These are phyloP conservation scores for Caenorhabditis brenneri DNA, from an alignment of 1,140 invertebrate genomes.

Conservation along the genomic window DNA sequence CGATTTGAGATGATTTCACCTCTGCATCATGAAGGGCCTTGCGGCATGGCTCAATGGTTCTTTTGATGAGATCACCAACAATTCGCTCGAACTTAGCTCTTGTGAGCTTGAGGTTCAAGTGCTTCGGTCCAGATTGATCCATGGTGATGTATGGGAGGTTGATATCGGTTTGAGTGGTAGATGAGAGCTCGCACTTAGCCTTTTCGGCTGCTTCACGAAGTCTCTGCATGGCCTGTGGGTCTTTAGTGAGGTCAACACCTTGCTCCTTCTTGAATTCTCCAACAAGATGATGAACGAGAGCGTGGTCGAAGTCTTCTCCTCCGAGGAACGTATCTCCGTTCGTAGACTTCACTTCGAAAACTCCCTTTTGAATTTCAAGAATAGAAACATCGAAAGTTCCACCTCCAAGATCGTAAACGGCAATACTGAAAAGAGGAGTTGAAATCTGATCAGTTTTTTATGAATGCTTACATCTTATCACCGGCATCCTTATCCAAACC, in stretches of 20 bases:
- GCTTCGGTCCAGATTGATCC: conserved; percentile 95
- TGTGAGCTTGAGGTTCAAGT: conserved; percentile 93
- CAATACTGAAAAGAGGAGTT: conserved; percentile 81
- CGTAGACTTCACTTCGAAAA: conserved; percentile 96
- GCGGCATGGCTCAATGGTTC: conserved; percentile 91
- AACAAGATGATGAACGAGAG: conserved; percentile 87
- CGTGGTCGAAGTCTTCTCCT: conserved; percentile 96
- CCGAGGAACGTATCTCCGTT: conserved; percentile 94
- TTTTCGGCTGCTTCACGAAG: conserved; percentile 97
- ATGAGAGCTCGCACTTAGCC: conserved; percentile 96
- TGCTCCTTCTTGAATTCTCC: conserved; percentile 95
- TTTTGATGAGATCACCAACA: conserved; percentile 89
- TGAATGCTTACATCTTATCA: conserved; percentile 91
- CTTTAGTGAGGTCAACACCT: conserved; percentile 89
- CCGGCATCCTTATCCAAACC: conserved; percentile 94
- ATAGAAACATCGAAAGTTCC: conserved; percentile 96
- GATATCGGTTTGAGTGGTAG: conserved; percentile 90
- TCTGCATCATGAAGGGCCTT: conserved; percentile 96
- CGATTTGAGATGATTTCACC: conserved; percentile 89
- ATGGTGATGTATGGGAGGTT: conserved; percentile 98
- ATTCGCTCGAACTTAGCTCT: conserved; percentile 92
- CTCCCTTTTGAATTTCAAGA: conserved; percentile 93
- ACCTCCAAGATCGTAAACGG: conserved; percentile 94
- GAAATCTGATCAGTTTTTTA: neutral
- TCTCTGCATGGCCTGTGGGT: conserved; percentile 85